Percentiles rank a stretch among this genome's conserved stretches.
These are phyloP conservation scores for Margarornis squamiger DNA, from an alignment of 2,797 vertebrate genomes.

Conservation along the genomic window DNA sequence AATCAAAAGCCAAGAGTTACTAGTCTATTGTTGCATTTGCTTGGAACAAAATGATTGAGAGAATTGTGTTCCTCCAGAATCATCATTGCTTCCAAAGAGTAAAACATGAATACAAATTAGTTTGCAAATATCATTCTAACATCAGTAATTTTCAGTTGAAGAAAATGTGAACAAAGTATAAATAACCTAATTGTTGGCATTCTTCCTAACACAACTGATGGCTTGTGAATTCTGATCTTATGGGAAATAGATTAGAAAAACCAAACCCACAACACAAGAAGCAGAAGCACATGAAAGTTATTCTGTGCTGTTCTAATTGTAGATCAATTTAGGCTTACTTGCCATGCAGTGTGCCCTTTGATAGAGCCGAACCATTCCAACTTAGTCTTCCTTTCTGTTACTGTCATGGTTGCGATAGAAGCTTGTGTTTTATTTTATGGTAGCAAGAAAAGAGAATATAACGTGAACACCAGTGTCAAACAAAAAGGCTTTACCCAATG, in stretches of 20 bases:
- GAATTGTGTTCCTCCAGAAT: background rate
- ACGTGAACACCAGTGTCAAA: background rate
- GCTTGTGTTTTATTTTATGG: background rate
- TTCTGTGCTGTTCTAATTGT: background rate
- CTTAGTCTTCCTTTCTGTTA: background rate
- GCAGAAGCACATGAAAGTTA: background rate
- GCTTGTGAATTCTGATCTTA: background rate
- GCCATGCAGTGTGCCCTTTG: background rate
- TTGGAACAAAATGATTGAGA: slow-evolving; percentile 27
- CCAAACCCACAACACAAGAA: background rate
- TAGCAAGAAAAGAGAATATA: background rate
- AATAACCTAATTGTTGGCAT: background rate
- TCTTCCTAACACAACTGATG: background rate
- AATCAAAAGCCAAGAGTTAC: slow-evolving; percentile 31
- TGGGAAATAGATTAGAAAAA: background rate
- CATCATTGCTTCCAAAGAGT: background rate
- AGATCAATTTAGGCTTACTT: background rate
- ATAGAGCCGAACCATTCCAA: background rate
- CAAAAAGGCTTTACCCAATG: background rate
- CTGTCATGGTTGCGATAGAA: background rate
- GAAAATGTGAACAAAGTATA: background rate
- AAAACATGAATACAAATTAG: slow-evolving; percentile 43
- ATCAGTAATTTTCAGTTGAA: background rate
- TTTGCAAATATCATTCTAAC: background rate
- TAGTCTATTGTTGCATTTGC: background rate